Percentiles rank a stretch among this genome's conserved stretches.
Conservation (phyloP, 2,888 invertebrate species). For the Zele albiditarsus region DNA sequence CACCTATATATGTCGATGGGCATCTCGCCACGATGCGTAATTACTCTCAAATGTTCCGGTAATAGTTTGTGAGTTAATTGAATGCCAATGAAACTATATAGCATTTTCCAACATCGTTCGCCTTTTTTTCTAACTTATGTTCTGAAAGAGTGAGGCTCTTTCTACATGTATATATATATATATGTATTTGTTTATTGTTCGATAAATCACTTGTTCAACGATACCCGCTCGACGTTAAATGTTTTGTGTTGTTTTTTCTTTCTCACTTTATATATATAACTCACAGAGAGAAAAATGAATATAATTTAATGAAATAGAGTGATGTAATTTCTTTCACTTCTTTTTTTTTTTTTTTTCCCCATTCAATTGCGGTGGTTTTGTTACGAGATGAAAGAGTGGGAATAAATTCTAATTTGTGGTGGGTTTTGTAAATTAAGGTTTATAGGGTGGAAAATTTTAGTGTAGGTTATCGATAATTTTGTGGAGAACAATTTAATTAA, state of each 20-base stretch:
- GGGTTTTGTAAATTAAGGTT: no score
- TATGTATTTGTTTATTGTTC: background rate
- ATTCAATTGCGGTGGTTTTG: no score
- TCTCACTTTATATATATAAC: background rate
- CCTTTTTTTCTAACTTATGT: background rate
- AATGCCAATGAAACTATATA: slow-evolving; percentile 13
- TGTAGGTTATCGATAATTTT: no score
- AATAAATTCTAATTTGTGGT: no score
- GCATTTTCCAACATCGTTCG: background rate
- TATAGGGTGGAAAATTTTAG: no score
- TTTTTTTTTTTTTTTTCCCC: no score
- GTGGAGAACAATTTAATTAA: no score
- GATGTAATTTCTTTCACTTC: no score
- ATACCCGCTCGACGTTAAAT: slow-evolving; percentile 1
- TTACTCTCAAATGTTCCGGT: slow-evolving; percentile 22
- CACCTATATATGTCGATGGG: background rate
- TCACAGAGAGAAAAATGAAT: background rate
- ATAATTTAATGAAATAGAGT: no score
- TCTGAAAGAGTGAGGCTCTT: no score
- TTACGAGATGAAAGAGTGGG: no score
- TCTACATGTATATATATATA: background rate
- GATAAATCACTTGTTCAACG: slow-evolving; percentile 20
- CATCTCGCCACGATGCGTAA: slow-evolving; percentile 23
- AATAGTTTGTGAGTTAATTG: slow-evolving; percentile 32
- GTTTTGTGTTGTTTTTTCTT: background rate